Conservation (phyloP, 1,140 invertebrate species). For the Drosophila subpulchrella region DNA sequence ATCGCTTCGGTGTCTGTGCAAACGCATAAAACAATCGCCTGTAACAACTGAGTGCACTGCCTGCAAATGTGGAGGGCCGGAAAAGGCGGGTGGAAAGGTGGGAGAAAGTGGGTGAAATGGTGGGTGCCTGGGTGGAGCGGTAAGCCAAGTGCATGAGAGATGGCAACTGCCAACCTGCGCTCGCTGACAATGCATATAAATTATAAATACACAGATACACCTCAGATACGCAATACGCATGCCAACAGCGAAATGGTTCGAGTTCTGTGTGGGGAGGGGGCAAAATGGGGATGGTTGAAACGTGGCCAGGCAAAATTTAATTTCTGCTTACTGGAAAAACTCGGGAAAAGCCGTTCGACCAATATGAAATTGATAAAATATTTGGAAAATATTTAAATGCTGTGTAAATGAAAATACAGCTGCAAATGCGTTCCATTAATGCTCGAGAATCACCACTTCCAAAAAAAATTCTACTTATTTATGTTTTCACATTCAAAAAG, state of each 20-base stretch:
- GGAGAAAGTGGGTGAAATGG: not conserved
- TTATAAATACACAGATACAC: slow-evolving; percentile 75
- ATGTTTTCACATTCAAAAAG: not conserved
- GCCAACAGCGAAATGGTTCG: slow-evolving; percentile 25
- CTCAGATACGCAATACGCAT: slow-evolving; percentile 68
- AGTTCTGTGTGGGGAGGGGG: not conserved
- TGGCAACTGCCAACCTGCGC: slow-evolving; percentile 58
- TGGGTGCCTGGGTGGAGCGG: not conserved
- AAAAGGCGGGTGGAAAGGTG: not conserved
- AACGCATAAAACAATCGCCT: slow-evolving; percentile 74
- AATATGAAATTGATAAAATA: slow-evolving; percentile 1
- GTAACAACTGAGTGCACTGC: slow-evolving; percentile 69
- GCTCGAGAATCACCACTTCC: not conserved
- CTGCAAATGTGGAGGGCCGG: slow-evolving; percentile 28
- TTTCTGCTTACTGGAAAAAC: slow-evolving; percentile 16
- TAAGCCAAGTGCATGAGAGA: slow-evolving; percentile 33
- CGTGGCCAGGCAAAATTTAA: slow-evolving; percentile 41
- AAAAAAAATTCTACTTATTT: not conserved
- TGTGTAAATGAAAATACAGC: not conserved
- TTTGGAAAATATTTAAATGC: not conserved
- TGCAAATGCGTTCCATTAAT: not conserved
- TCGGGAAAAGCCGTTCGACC: not conserved
- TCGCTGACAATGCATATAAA: slow-evolving; percentile 78
- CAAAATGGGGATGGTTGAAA: slow-evolving; percentile 1
- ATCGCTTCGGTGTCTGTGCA: slow-evolving; percentile 41